Evolutionary conservation across 2,888 invertebrate species (phyloP).

Genomic region (Ennomos fuscantarius): DNA sequence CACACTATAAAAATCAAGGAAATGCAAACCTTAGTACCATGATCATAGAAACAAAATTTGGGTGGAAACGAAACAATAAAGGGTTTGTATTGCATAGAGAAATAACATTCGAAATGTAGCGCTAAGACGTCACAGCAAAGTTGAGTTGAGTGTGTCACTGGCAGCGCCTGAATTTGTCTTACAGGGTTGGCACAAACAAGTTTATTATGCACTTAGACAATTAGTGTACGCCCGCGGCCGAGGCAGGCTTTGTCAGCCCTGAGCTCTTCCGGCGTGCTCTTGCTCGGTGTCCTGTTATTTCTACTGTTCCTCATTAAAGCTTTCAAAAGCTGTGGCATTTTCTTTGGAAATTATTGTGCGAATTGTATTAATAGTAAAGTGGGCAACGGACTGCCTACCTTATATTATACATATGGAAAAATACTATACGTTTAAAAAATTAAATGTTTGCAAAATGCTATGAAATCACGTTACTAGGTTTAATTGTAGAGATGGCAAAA

Average conservation of each 20-base stretch:
- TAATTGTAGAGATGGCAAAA: neutral
- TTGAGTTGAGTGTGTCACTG: slow-evolving; percentile 36
- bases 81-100: slow-evolving; percentile 31
- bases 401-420: neutral
- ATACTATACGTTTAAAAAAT: no score
- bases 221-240: slow-evolving; percentile 76
- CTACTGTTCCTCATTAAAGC: slow-evolving; percentile 44
- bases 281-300: slow-evolving; percentile 44
- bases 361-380: slow-evolving; percentile 7
- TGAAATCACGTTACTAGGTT: no score
- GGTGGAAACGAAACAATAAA: neutral
- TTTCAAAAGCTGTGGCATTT: slow-evolving; percentile 33
- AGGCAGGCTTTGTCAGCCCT: slow-evolving; percentile 63
- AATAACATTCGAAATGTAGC: slow-evolving; percentile 48
- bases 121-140: slow-evolving; percentile 43
- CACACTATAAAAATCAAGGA: slow-evolving; percentile 34
- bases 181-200: slow-evolving; percentile 75
- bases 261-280: slow-evolving; percentile 70
- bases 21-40: slow-evolving; percentile 29
- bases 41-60: slow-evolving; percentile 12
- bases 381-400: slow-evolving; percentile 2
- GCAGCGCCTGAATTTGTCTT: slow-evolving; percentile 47
- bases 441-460: no score
- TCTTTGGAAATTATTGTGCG: slow-evolving; percentile 10
- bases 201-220: slow-evolving; percentile 84